Base-by-base conservation (phyloP, 2,888 invertebrate genomes). In the Eucriotettix oculatus region DNA sequence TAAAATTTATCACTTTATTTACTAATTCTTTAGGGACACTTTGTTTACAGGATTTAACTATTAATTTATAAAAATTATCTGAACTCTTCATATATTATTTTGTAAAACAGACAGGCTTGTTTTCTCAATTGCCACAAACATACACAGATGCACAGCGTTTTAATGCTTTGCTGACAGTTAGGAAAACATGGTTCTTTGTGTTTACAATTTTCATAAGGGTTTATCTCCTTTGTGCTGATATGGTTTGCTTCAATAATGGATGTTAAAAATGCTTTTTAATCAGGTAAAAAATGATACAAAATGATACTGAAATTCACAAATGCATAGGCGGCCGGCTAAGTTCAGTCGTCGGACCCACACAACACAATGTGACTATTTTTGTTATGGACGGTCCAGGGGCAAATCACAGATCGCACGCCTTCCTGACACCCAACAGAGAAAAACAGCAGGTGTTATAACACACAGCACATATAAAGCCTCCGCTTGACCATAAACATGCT, bases 331-430 rank as follows among this genome's bases (percentile, higher is more conserved):
- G 41, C 41, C 55, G 40, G 55, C 55, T 14, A 29, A 41, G 41
- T 40, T 55, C 40, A 42, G 40, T 42, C 41, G 42, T 42, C 54
- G 14, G 41, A 29, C 11, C 55, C n/a, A 41, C 55, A 55, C 55
- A 55, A 40, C 40, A n/a, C 55, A n/a, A 40, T 42, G 12, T 41
- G n/a, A 16, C 17, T 17, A 54, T 54, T 14, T 55, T 55, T 58
- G 56, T 58, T 53, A 59, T 59, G 61, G 61, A 58, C 59, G 58
- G 61, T 59, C 61, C 61, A 56, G 61, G 61, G 54, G 29, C 40
- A 55, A 58, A 61, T 59, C 59, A 59, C 61, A 59, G 56, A 58
- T 54, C 44, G 59, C 54, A 60, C 58, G 43, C 53, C 56, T 57
- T 56, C 59, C 56, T 29, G 29, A 29, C 29, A 29, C 40, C 55